Evolutionary conservation across 2,888 invertebrate genomes (phyloP), one percentile per base, ranked within the genome.

Genomic region (Lepidonotus clava): DNA sequence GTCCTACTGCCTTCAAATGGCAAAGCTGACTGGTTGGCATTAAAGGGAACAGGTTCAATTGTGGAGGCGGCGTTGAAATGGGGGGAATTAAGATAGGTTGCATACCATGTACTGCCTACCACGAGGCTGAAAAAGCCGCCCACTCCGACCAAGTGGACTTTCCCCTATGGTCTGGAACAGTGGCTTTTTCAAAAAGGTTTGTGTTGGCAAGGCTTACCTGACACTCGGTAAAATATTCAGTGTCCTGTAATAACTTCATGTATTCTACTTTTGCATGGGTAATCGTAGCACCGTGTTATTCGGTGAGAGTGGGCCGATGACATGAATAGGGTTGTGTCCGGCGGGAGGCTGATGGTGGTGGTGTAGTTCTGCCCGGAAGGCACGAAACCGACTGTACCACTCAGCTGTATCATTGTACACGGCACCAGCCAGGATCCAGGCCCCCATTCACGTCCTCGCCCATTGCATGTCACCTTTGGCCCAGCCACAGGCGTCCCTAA

Each of bases 331-430:
- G 28, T 11, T 6, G 66, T 66, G 66, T 66, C 21, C 32, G 34
- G 66, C 32, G 21, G 11, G 34, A 5, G 34, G 66, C 66, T 32
- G 66, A 66, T 28, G 24, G 28, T 66, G 34, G 66, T 32, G 34
- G 34, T 11, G 4, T 21, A 6, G 66, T 34, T 11, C 8, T 6
- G 34, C 66, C 32, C 21, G 34, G 11, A 56, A 66, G 66, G 66
- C 66, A 34, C 32, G 32, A 66, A 21, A 66, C 18, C 32, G 6
- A 11, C 66, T 6, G 34, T 28, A 6, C 66, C 71, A 34, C 71
- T 71, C 38, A 34, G 71, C 71, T 71, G 71, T 71, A 71, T 21
- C 71, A 38, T 71, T 71, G 34, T 36, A 71, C 38, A 36, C 71
- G 71, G 46, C 36, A 34, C 71, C 71, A n/a, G 71, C 14, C 46